Evolutionary conservation across 2,113 vertebrate genomes (phyloP), one percentile per base, ranked within the genome.

Genomic region (Oryzias javanicus): DNA sequence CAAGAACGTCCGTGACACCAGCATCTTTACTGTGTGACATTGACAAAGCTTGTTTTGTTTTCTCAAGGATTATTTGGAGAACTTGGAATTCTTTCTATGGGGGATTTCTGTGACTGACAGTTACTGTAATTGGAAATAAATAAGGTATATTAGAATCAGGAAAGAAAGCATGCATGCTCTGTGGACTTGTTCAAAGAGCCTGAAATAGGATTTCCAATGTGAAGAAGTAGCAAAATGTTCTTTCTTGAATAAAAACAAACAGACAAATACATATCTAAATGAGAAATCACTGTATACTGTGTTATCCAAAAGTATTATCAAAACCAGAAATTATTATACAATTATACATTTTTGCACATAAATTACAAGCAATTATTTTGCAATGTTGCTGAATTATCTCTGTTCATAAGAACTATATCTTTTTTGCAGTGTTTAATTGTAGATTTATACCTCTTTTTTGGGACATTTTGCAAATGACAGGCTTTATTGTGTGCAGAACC

Each of bases 61-160:
- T 29, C 44, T 14, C 12, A 4, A 4, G 54, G 51, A 57, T 46
- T 49, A 24, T 50, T 58, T 64, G 8, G 12, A 74, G 29, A 48
- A 50, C 22, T 64, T 4, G 3, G 17, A 41, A 10, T 64, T 24
- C 14, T 22, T 59, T 25, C 5, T 16, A 22, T 55, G 27, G 3
- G 5, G 24, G 17, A 69, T 63, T 44, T 66, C n/a, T 49, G 48
- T 52, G 49, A 19, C 15, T 60, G 45, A 40, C 22, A 14, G 22
- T 6, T 44, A 58, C 35, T 10, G 7, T 35, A 66, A 4, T 70
- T 55, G 47, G 55, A 71, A 54, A 17, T 20, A 66, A 70, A 55
- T 15, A 51, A 20, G n/a, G 48, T 6, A 42, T 6, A 22, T 14
- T 4, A 1, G 45, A 24, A 59, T 65, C 27, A 40, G 13, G 50